A percentile compares a stretch with the other conserved stretches of the same genome.
phyloP scores from a whole-genome alignment of 2,113 vertebrate species.

The Psophia crepitans region DNA sequence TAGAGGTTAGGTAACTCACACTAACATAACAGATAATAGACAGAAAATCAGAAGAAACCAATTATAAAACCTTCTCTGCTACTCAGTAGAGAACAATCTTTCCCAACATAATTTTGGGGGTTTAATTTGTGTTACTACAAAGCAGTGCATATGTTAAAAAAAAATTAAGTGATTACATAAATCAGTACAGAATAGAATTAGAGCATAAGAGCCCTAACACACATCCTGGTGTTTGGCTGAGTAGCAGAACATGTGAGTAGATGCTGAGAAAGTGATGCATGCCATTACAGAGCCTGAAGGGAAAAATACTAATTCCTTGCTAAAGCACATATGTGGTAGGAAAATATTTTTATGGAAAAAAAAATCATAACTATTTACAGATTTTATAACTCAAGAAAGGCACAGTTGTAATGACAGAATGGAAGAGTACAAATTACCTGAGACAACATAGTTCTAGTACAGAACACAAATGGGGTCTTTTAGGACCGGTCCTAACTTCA shows the following conservation, averaged over 20 bases:
- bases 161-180: neutral
- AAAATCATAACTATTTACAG: neutral
- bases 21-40: neutral
- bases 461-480: neutral
- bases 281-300: neutral
- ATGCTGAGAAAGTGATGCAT: neutral
- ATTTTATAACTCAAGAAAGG: neutral
- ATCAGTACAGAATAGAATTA: neutral
- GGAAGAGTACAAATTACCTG: neutral
- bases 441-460: neutral
- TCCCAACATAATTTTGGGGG: neutral
- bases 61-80: neutral
- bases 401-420: neutral
- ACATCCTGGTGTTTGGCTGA: neutral
- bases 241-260: neutral
- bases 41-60: neutral
- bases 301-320: neutral
- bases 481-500: neutral
- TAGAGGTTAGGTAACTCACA: neutral
- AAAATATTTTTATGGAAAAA: conserved; percentile 4
- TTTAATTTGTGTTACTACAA: neutral
- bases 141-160: neutral
- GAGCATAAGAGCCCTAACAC: neutral
- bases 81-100: neutral
- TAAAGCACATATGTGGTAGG: neutral